Evolutionary conservation across 2,888 invertebrate species (phyloP), one percentile per base, ranked within the genome.

Genomic region (Eurois occulta): DNA sequence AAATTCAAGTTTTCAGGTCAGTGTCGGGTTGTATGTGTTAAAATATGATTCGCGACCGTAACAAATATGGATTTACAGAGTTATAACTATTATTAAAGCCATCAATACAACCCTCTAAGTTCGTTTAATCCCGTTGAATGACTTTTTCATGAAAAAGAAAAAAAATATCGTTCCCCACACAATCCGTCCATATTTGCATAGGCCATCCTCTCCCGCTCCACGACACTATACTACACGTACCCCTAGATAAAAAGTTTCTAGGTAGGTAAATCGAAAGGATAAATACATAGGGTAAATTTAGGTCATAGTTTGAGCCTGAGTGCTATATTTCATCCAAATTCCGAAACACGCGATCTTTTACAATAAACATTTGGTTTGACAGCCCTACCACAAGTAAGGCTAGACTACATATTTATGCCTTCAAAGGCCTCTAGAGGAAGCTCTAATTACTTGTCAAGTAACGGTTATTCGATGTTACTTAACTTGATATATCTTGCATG

Each of bases 361-460:
- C 1, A 60, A 16, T 32, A 64, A 64, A 41, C 38, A n/a, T 41
- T 3, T 2, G 3, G 4, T n/a, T 65, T 1, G 65, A 18, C 80
- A 80, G 24, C 80, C 84, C 82, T 87, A 77, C 0, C 2, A 7
- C 75, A 64, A 66, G 76, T 81, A 80, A 78, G 82, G 86, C 72
- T 75, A 88, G 77, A 81, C 84, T 73, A 83, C 86, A 84, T 78
- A 79, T 87, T 86, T 77, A 60, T 74, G 81, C 75, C 73, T 79
- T 64, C 70, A 78, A 62, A 78, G 72, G 78, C 67, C 67, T 46
- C 73, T 82, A 78, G 76, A 87, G 87, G 88, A 90, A 89, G 90
- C 86, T 89, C 88, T 86, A 89, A 91, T 86, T 88, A 88, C 87
- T 86, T 81, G 88, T 82, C 86, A 78, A 71, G 55, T 90, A 84